Conservation (phyloP, 2,797 vertebrate genomes). For the Urocyon cinereoargenteus region DNA sequence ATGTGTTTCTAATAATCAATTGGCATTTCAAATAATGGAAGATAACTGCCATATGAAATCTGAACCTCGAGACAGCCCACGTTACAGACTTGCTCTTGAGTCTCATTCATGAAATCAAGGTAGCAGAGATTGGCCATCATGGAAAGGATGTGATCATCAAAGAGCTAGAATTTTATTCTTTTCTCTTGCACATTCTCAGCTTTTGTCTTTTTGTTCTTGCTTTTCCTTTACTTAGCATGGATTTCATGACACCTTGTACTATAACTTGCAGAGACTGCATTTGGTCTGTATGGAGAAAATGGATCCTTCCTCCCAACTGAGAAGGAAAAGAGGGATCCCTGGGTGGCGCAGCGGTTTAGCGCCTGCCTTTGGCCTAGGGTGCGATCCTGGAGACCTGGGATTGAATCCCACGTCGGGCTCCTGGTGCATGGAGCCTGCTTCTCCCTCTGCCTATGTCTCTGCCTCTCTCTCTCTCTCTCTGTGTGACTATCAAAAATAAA, state of each 20-base stretch:
- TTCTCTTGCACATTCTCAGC: background rate
- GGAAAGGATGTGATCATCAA: constrained; percentile 24
- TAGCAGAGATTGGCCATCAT: background rate
- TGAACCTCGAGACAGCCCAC: constrained; percentile 71
- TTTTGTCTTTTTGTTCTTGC: background rate
- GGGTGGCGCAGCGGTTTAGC: too few species aligned
- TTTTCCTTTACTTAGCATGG: background rate
- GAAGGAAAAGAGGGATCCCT: background rate
- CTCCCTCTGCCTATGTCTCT: too few species aligned
- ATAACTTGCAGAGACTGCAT: background rate
- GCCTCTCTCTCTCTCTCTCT: too few species aligned
- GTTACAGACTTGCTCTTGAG: constrained; percentile 49
- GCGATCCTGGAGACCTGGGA: too few species aligned
- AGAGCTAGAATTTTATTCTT: background rate
- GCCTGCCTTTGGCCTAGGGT: too few species aligned
- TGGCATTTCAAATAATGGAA: constrained; percentile 86
- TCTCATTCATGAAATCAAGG: constrained; percentile 62
- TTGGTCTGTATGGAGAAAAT: background rate
- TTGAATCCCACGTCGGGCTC: too few species aligned
- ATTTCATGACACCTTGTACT: background rate
- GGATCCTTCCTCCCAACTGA: background rate
- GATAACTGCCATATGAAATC: constrained; percentile 85
- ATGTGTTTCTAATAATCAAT: constrained; percentile 90
- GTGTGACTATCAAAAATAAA: too few species aligned
- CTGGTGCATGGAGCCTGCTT: too few species aligned